Base-by-base conservation (phyloP, 2,113 vertebrate species). In the Colossoma macropomum region DNA sequence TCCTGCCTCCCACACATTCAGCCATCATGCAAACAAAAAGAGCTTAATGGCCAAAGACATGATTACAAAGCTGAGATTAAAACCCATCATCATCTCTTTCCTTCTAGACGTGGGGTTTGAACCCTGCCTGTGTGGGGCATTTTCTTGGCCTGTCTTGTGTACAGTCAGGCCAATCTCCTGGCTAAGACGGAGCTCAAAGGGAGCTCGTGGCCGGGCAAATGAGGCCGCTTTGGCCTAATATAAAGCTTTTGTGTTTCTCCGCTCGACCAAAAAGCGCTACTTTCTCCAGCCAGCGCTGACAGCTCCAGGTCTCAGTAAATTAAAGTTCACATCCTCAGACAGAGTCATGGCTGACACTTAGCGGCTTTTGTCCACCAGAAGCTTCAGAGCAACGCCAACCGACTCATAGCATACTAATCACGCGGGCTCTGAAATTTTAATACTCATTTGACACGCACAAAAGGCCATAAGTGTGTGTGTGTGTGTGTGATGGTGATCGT, bases 371-470 rank as follows among this genome's bases (percentile, higher is more conserved):
- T 69, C 86, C 81, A 77, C 27, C 50, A 63, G 68, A 80, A 80
- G 66, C 81, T 66, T 79, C 81, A 59, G 74, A 72, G 50, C 63
- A 74, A 80, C 19, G 32, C 32, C 54, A 72, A 32, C 74, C 52
- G 59, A 75, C 80, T 72, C 60, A 54, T 27, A 25, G 74, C 76
- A 85, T 89, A 89, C 90, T 91, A 86, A 91, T 85, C 91, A 91
- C 89, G 86, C 88, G 85, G 87, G 86, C 91, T 90, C 88, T 93
- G 92, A 93, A 94, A 94, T 90, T 93, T 93, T 93, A 91, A 94
- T 93, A 90, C 89, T 88, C 87, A 87, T 90, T 91, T 91, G 91
- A 92, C 92, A 87, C 88, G 77, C 80, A 77, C 74, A 79, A 62
- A 50, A 50, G 63, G 52, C 50, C 52, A 59, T 34, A 69, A 63